Percentiles rank a stretch among this genome's conserved stretches.
Evolutionary conservation across 2,113 vertebrate species (phyloP).

Genomic region (Grammomys surdaster): DNA sequence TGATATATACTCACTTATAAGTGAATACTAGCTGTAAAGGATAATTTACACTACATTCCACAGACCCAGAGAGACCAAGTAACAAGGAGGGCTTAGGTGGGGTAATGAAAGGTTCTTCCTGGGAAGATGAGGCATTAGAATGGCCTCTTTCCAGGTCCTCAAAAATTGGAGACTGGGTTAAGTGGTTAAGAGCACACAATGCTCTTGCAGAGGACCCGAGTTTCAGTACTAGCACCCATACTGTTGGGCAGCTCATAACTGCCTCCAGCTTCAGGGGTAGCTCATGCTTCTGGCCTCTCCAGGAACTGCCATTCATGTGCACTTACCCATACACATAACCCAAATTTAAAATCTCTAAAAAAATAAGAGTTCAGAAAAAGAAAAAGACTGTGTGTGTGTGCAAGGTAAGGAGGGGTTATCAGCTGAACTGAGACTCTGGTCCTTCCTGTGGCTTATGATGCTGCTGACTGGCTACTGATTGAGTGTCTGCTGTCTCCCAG

Average conservation of each 20-base stretch:
- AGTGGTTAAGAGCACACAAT: not conserved
- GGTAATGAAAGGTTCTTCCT: too few species aligned
- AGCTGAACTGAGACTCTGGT: too few species aligned
- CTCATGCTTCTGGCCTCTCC: not conserved
- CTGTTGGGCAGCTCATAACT: not conserved
- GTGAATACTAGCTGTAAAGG: too few species aligned
- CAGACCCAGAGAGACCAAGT: too few species aligned
- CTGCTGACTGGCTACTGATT: not conserved
- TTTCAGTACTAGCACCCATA: not conserved
- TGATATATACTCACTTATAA: too few species aligned
- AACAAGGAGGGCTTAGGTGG: too few species aligned
- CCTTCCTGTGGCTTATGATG: not conserved
- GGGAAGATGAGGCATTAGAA: not conserved
- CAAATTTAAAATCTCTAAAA: not conserved
- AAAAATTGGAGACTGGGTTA: not conserved
- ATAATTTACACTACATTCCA: too few species aligned
- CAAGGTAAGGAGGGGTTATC: not conserved
- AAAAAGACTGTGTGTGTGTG: not conserved
- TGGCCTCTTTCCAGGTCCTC: not conserved
- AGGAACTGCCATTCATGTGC: too few species aligned
- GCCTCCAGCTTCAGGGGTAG: not conserved
- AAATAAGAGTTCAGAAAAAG: not conserved
- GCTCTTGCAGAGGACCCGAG: not conserved
- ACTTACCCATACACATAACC: not conserved
- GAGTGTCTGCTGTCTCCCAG: not conserved